Conservation (phyloP, 2,113 vertebrate species). For the Motacilla tschutschensis region DNA sequence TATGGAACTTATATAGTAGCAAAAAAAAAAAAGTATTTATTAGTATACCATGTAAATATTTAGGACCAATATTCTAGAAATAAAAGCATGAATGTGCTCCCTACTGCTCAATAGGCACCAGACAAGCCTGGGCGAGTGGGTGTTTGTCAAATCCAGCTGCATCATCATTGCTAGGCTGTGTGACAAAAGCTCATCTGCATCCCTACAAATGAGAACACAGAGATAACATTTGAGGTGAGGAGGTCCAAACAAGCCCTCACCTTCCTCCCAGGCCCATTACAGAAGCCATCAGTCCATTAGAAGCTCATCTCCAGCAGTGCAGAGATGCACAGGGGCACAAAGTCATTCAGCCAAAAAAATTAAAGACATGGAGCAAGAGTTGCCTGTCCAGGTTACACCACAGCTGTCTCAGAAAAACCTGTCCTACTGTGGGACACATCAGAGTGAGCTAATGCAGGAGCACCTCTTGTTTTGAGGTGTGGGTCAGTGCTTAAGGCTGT, state of each 20-base stretch:
- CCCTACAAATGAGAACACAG: neutral
- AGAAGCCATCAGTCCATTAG: neutral
- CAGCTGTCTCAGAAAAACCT: neutral
- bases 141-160: neutral
- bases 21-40: neutral
- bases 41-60: neutral
- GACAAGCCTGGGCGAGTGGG: neutral
- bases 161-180: neutral
- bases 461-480: fast-evolving
- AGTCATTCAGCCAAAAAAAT: neutral
- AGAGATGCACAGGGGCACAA: neutral
- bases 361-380: neutral
- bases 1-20: neutral
- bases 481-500: fast-evolving
- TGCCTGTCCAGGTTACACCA: neutral
- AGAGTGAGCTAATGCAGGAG: neutral
- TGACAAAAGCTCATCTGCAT: neutral
- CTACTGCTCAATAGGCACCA: neutral
- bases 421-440: neutral
- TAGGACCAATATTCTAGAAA: neutral
- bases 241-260: neutral
- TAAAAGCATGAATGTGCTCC: neutral
- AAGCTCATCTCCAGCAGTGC: neutral
- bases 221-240: neutral
- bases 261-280: neutral